phyloP scores from a whole-genome alignment of 2,797 vertebrate genomes.

The Cossypha polioptera region DNA sequence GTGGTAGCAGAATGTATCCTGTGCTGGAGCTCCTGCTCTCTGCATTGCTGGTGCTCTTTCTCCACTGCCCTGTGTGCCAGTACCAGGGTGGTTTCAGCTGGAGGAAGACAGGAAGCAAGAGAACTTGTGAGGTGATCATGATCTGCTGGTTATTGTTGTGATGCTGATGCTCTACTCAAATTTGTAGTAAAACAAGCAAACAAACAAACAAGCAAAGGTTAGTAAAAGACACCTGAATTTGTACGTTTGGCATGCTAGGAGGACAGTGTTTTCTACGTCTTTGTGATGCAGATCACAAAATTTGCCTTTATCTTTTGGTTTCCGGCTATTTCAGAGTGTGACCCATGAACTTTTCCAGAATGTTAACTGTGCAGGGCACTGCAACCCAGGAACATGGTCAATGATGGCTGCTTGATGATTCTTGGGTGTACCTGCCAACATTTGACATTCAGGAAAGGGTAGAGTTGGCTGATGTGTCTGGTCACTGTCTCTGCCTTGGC shows the following conservation, averaged over 20 bases:
- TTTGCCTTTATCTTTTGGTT: not conserved
- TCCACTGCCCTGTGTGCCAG: not conserved
- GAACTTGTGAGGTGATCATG: not conserved
- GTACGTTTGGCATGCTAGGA: not conserved
- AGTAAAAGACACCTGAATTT: not conserved
- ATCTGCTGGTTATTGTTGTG: not conserved
- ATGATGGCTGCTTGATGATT: not conserved
- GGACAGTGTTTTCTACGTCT: not conserved
- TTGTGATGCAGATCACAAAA: not conserved
- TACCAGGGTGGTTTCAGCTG: not conserved
- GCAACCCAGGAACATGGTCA: not conserved
- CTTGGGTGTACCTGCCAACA: not conserved
- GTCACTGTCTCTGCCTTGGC: not conserved
- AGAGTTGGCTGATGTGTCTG: not conserved
- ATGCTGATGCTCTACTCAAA: not conserved
- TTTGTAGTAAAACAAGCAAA: not conserved
- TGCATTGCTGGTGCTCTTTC: not conserved
- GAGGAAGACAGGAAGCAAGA: not conserved
- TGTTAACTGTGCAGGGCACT: not conserved
- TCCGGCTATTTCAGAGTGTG: not conserved
- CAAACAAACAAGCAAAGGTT: not conserved
- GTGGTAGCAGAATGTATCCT: slow-evolving; percentile 53
- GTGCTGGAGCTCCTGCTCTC: not conserved
- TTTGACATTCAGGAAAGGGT: not conserved
- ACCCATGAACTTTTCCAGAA: not conserved